Percentiles rank a stretch among this genome's conserved stretches.
These are phyloP conservation scores for Acrocephalus scirpaceus DNA, from an alignment of 2,797 vertebrate genomes.

Conservation along the genomic window DNA sequence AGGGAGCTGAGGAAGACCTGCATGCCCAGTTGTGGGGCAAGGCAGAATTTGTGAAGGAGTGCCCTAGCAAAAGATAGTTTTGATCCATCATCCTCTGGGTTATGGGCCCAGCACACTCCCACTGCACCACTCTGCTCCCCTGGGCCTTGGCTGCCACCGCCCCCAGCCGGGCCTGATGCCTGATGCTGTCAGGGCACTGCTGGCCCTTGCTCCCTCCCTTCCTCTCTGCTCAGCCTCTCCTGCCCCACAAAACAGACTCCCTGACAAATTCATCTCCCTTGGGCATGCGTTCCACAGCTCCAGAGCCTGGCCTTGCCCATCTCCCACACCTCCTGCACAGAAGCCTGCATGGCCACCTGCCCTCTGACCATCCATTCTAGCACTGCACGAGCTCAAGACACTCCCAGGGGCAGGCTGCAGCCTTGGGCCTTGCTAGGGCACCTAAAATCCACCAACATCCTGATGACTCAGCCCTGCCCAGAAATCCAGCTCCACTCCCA, in stretches of 20 bases:
- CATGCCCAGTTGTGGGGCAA: not conserved
- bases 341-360: not conserved
- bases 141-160: accelerated
- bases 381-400: not conserved
- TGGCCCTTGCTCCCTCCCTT: not conserved
- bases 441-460: not conserved
- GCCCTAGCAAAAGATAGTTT: not conserved
- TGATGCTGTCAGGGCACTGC: not conserved
- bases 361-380: not conserved
- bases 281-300: not conserved
- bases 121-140: not conserved
- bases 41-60: not conserved
- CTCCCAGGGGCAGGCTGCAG: not conserved
- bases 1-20: not conserved
- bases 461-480: not conserved
- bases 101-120: not conserved
- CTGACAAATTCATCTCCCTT: not conserved
- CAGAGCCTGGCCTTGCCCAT: not conserved
- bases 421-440: not conserved
- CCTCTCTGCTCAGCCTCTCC: not conserved
- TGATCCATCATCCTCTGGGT: not conserved
- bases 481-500: not conserved
- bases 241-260: not conserved
- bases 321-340: not conserved
- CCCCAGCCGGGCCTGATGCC: not conserved